Conservation (phyloP, 2,888 invertebrate genomes). For the Phaonia tiefii region DNA sequence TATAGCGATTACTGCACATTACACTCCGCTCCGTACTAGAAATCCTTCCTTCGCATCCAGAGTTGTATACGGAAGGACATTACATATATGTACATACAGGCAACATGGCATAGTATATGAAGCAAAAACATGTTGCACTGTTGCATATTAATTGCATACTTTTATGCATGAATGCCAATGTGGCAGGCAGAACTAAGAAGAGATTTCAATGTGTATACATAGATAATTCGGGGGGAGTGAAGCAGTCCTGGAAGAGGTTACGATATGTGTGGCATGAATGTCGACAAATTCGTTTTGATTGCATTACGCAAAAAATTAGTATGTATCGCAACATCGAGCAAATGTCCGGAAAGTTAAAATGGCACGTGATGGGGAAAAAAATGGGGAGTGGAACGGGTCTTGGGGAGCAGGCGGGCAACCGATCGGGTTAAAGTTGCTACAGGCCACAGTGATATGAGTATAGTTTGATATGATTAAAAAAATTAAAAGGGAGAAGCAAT, state of each 20-base stretch:
- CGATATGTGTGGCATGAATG: conserved; percentile 41
- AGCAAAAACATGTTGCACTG: conserved; percentile 50
- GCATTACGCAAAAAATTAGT: conserved; percentile 51
- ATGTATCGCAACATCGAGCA: conserved; percentile 30
- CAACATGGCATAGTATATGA: conserved; percentile 1
- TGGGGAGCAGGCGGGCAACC: too few relatives aligned
- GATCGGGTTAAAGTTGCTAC: too few relatives aligned
- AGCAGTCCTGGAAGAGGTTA: not conserved
- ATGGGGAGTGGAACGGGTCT: too few relatives aligned
- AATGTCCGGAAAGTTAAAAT: conserved; percentile 27
- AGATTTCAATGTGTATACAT: not conserved
- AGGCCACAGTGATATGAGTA: too few relatives aligned
- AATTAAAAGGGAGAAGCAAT: too few relatives aligned
- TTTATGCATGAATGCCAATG: conserved; percentile 39
- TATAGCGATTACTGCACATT: not conserved
- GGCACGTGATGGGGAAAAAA: not conserved
- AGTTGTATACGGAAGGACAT: conserved; percentile 12
- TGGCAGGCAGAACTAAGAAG: not conserved
- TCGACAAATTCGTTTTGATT: conserved; percentile 43
- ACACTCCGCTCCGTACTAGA: too few relatives aligned
- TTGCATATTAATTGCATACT: conserved; percentile 48
- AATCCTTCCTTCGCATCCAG: too few relatives aligned
- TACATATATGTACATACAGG: too few relatives aligned
- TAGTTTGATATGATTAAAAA: too few relatives aligned
- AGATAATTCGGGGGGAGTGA: not conserved